Evolutionary conservation across 1,140 invertebrate species (phyloP), one percentile per base, ranked within the genome.

Genomic region (Eupristina koningsbergeri): DNA sequence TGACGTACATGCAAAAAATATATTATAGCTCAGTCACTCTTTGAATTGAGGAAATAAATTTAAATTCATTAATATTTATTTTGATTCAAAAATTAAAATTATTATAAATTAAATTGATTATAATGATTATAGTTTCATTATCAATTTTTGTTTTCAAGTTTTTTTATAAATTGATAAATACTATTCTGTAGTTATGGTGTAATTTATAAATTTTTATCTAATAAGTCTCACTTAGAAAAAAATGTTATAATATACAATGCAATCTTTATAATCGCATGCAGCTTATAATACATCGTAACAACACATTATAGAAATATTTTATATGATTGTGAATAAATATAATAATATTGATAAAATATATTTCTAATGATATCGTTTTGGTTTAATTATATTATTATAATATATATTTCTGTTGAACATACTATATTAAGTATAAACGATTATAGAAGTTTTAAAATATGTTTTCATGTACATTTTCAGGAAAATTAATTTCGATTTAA

Each of bases 21-120:
- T 1, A 63, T 74, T 63, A 74, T 75, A n/a, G 67, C 79, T 45
- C 34, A 53, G 19, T 81, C 17, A 31, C n/a, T 45, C 19, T 39
- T 31, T 75, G 5, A 58, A 19, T 22, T 9, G 36, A 41, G 29
- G 19, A 71, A 71, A 71, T 13, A 71, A 58, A 22, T 53, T 58
- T 9, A 34, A 53, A 76, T 76, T 76, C 6, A 36, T 36, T 17
- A 58, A 39, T n/a, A 58, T 50, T 19, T 41, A 76, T 61, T 53
- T 6, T 26, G 15, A 58, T 39, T 61, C 9, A 58, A 76, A n/a
- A 36, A 50, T 47, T 71, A 26, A 78, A n/a, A 61, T 47, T 61
- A 1, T n/a, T 45, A 19, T 69, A 22, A 67, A 80, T 34, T n/a
- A 39, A 64, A 41, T n/a, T 3, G 41, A 61, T 26, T 64, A 19